Evolutionary conservation across 2,113 vertebrate genomes (phyloP), one percentile per base, ranked within the genome.

Genomic region (Athene cunicularia): DNA sequence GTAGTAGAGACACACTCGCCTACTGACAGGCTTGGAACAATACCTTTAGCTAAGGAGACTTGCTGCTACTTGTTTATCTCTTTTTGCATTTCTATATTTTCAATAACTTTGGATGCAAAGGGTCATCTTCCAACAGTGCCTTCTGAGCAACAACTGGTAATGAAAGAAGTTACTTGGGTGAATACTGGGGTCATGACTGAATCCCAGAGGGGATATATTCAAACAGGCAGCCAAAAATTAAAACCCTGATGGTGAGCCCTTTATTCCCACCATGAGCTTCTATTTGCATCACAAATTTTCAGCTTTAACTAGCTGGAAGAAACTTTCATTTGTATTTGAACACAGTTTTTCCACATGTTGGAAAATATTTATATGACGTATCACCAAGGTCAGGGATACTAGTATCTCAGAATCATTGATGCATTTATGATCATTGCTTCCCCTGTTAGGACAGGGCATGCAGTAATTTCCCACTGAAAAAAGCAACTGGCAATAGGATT

Each of bases 11-110:
- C 35, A 68, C 14, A 12, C 12, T 87, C 1, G 2, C 37, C 64
- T 84, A 23, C 82, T 93, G 90, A 79, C 90, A 89, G 67, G 55
- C 90, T 88, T 74, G 47, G 63, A 97, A 95, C 53, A 75, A 43
- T 95, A 97, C 93, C 93, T 93, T 94, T 87, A 89, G 73, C 47
- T 89, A n/a, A 94, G 88, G 68, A 88, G 60, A 75, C 35, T 92
- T 80, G 18, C n/a, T 86, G 68, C 53, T 88, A 47, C 35, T 90
- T 79, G 2, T 23, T 94, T 72, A 16, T 50, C 13, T 93, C 39
- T 60, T 86, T 88, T 55, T 82, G 9, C 12, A 47, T 66, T 88
- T 83, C 45, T 77, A 2, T 0, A 0, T 83, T 90, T 96, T 53
- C 60, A 59, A 72, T 49, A 93, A 47, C 63, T 88, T 80, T 47